Base-by-base conservation (phyloP, 1,140 invertebrate species). In the Wasmannia auropunctata region DNA sequence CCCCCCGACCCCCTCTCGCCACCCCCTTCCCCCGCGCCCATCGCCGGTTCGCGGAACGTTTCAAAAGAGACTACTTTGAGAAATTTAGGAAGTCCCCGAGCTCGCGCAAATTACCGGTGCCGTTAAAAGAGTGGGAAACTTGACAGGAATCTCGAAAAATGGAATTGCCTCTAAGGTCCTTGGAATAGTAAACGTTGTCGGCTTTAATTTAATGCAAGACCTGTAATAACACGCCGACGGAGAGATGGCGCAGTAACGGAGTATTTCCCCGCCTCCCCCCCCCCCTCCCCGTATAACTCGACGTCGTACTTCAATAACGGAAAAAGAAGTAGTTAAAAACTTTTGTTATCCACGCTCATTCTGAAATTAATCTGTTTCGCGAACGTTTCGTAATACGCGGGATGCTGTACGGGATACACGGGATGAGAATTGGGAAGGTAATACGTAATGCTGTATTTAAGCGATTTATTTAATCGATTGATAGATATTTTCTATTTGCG, bases 81-180 rank as follows among this genome's bases (percentile, higher is more conserved):
- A 43, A 81, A 83, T 74, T 58, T 43, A 34, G 37, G 28, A 81
- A 58, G 7, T 72, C 31, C 22, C 19, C 19, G 22, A 43, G 31
- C 49, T 56, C 63, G 77, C 22, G 25, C 37, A 31, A 83, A 74
- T 74, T 83, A 60, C 34, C 28, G 65, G n/a, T 11, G 58, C 16
- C 22, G 31, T 81, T 81, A 46, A 58, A n/a, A 56, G 25, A 58
- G 19, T n/a, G 25, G 51, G 11, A 60, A 81, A 22, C 34, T 83
- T 16, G 67, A 74, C 65, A 60, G 34, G n/a, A 69, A 72, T 83
- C n/a, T 74, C 28, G 62, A 69, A 67, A 80, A 69, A 80, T 80
- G 31, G 10, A 69, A 51, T 51, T 51, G 62, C 43, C 28, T 69
- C 6, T 22, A 10, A 75, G 43, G 25, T 19, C 19, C 43, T 49